Conservation (phyloP, 2,113 vertebrate species). For the Leptobrachium leishanense region DNA sequence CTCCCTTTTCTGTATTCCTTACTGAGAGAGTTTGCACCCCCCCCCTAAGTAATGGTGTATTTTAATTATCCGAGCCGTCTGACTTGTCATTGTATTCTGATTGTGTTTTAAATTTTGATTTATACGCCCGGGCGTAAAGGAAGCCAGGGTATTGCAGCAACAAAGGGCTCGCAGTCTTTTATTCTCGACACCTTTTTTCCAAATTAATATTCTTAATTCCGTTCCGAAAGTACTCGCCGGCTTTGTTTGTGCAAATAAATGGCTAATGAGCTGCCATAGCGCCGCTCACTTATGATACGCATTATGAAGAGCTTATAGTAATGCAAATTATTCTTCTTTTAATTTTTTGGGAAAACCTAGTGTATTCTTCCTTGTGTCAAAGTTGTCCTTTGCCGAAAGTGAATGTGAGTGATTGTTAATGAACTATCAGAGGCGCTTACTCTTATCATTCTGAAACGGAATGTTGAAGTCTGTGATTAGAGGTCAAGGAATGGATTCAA, state of each 20-base stretch:
- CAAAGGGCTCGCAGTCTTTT: not conserved
- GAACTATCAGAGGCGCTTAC: no score
- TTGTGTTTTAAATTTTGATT: slow-evolving; percentile 24
- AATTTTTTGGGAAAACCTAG: no score
- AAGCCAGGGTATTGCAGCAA: slow-evolving; percentile 2
- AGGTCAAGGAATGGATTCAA: no score
- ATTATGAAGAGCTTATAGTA: not conserved
- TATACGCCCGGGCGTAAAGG: not conserved
- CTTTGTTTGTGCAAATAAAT: slow-evolving; percentile 11
- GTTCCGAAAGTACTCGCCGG: not conserved
- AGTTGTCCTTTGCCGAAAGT: no score
- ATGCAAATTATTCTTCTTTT: not conserved
- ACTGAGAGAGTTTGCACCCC: slow-evolving; percentile 4
- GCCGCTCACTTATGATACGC: not conserved
- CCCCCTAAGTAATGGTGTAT: not conserved
- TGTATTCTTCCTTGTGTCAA: no score
- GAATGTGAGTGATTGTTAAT: no score
- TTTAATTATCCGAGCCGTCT: slow-evolving; percentile 22
- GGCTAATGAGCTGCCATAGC: not conserved
- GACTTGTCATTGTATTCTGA: slow-evolving; percentile 16
- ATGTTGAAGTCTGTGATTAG: no score
- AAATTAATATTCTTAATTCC: slow-evolving; percentile 20
- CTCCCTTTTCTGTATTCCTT: slow-evolving; percentile 28
- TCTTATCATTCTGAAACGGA: no score
- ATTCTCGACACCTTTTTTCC: not conserved